phyloP scores from a whole-genome alignment of 2,888 invertebrate genomes.

The Apamea crenata region DNA sequence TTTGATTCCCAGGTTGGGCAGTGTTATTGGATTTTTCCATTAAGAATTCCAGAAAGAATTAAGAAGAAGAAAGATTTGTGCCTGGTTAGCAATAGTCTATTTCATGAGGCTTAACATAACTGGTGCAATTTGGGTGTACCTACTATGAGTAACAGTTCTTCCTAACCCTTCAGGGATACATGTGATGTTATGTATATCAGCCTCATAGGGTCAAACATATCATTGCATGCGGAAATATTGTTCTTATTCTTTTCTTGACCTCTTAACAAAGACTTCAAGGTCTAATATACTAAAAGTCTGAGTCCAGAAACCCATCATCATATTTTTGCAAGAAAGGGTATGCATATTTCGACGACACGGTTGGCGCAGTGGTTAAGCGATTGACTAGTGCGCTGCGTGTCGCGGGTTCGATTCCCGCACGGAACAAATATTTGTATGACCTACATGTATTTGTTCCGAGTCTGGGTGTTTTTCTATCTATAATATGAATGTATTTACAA shows the following conservation, averaged over 20 bases:
- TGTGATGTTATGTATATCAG: not conserved
- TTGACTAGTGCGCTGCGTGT: too few species aligned
- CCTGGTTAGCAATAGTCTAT: not conserved
- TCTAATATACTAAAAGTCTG: not conserved
- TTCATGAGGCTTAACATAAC: not conserved
- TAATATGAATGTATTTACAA: too few species aligned
- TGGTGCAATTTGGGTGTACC: not conserved
- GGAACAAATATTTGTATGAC: too few species aligned
- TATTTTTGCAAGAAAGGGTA: not conserved
- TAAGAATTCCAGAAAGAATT: too few species aligned
- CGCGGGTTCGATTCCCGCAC: too few species aligned
- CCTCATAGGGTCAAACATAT: not conserved
- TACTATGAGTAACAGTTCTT: not conserved
- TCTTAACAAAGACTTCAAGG: not conserved
- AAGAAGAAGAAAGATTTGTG: too few species aligned
- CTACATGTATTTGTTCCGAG: too few species aligned
- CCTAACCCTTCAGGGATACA: not conserved
- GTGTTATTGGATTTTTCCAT: not conserved
- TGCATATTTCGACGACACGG: too few species aligned
- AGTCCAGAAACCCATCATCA: too few species aligned
- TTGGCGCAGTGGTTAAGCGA: too few species aligned
- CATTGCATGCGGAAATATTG: not conserved
- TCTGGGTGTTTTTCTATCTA: too few species aligned
- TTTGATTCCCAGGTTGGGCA: not conserved
- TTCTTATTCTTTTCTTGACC: not conserved